Evolutionary conservation across 2,113 vertebrate species (phyloP), one percentile per base, ranked within the genome.

Genomic region (Urocitellus parryii): DNA sequence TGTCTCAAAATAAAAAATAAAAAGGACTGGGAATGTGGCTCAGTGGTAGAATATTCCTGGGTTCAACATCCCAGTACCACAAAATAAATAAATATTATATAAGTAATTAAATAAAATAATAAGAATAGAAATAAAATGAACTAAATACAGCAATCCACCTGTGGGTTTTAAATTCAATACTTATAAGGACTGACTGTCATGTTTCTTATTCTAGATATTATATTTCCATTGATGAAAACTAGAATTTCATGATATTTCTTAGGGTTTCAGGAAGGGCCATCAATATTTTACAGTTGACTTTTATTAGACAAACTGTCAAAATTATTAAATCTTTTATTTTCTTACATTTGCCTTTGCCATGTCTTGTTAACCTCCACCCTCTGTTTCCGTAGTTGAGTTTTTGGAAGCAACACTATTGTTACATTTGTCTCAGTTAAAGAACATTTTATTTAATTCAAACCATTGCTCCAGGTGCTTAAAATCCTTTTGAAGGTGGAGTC

Each of bases 201-300:
- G 1, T 81, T 37, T 51, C 20, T 95, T 18, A 34, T 58, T 90
- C 48, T 92, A 94, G 77, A 61, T 48, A 79, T 45, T 76, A 20
- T 29, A 67, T 45, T 81, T 95, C 70, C 90, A 18, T 61, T 92
- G 88, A 91, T 76, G 45, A 51, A 80, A 63, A 1, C 13, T 78
- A 88, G 37, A 68, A 78, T 80, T 92, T 91, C 48, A 91, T 83
- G 77, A 65, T 32, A 39, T 37, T 78, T 86, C 89, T 81, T 67
- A 92, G 83, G 27, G 10, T 68, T 20, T 77, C 24, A 73, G 42
- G 68, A 93, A 73, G 10, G 29, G 13, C 13, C 4, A 65, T 77
- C 56, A 87, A 14, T 80, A 91, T 51, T 88, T 94, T 80, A 51
- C 67, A 56, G 10, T 45, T 95, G n/a, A 91, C 73, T 92, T 97